Evolutionary conservation across 2,797 vertebrate species (phyloP), one percentile per base, ranked within the genome.

Genomic region (Knipowitschia caucasica): DNA sequence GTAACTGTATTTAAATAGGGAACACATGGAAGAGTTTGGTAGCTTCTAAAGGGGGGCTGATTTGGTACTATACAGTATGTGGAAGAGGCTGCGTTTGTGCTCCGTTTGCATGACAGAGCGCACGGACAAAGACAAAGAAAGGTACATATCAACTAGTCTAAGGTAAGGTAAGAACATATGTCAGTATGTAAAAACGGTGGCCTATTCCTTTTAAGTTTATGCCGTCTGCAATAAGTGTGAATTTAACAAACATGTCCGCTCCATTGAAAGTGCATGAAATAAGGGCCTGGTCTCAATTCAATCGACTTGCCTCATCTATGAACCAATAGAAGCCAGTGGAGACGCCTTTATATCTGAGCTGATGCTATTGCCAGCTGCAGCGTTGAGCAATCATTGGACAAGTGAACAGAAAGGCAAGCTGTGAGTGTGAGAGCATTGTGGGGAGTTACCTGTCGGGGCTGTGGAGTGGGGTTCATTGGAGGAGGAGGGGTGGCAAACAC

Each of bases 381-480:
- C 30, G 7, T 12, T 2, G 34, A 39, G 36, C 7, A 8, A 12
- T 23, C 5, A 5, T 3, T 7, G 39, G 20, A 2, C 11, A 3
- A n/a, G 21, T 25, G 21, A 42, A 24, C 11, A 24, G 11, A 42
- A 24, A 42, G 3, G 21, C 4, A 21, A 14, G 21, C 11, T 14
- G 11, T 23, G 11, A 5, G 12, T 10, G 36, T 20, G 46, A 34
- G 18, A 57, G 45, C 43, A 1, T 52, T 33, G 33, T 43, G 26
- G n/a, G 50, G 60, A 70, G 21, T 42, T 95, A 98, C 96, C 94
- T 94, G 95, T 80, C 95, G 91, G 66, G 94, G 80, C 62, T 94
- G 96, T 75, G 93, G 94, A 78, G 92, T 84, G 75, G 95, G 95
- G 92, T 98, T 98, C 96, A 99, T 99, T 89, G 93, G 91, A 82